These are phyloP conservation scores for Pilophorus perplexus DNA, from an alignment of 2,888 invertebrate species.

Conservation along the genomic window DNA sequence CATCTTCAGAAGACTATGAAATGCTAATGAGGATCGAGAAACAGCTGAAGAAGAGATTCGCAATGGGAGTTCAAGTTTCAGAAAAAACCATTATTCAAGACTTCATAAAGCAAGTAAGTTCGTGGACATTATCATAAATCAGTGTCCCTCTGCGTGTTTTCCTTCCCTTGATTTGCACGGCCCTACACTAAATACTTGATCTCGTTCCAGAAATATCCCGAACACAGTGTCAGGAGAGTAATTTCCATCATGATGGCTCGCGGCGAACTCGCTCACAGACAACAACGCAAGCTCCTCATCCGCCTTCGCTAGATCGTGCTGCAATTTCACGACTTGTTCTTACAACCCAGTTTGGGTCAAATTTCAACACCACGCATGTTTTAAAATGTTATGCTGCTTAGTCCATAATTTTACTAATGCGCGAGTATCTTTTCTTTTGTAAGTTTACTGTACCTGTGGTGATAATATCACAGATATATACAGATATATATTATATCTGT, in stretches of 20 bases:
- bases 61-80: conserved; percentile 94
- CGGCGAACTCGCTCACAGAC: conserved; percentile 92
- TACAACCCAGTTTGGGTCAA: background rate
- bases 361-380: background rate
- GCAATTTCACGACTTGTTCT: too few species aligned
- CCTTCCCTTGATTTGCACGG: too few species aligned
- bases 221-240: conserved; percentile 83
- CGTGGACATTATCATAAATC: too few species aligned
- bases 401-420: too few species aligned
- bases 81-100: conserved; percentile 84
- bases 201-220: conserved; percentile 70
- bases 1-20: conserved; percentile 91
- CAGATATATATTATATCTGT: too few species aligned
- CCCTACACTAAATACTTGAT: too few species aligned
- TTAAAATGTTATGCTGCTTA: too few species aligned
- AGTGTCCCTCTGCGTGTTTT: too few species aligned
- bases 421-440: too few species aligned
- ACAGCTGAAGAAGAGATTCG: conserved; percentile 89
- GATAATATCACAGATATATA: too few species aligned
- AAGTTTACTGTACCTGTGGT: too few species aligned
- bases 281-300: conserved; percentile 96
- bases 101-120: conserved; percentile 49
- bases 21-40: conserved; percentile 84
- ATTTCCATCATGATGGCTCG: conserved; percentile 90
- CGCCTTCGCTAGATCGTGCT: conserved; percentile 68